phyloP scores from a whole-genome alignment of 30 jellyfish, hydroid and myxozoan species.

The Chrysaora quinquecirrha region DNA sequence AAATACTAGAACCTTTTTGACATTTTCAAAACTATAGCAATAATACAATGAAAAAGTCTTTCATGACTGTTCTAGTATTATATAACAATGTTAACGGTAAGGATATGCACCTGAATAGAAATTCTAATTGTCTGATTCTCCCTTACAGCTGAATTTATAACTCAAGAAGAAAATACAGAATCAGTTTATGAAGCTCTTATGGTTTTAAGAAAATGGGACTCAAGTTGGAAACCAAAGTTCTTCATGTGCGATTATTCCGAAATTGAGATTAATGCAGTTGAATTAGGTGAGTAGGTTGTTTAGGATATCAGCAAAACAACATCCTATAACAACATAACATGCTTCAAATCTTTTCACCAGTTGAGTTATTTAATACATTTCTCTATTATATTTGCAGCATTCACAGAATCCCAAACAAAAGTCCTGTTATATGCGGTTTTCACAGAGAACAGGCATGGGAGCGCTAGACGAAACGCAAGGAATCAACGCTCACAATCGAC shows the following conservation, averaged over 20 bases:
- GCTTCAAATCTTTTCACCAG: not conserved
- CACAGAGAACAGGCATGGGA: conserved; percentile 59
- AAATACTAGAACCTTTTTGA: not conserved
- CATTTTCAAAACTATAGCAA: conserved; percentile 30
- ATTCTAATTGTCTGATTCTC: not conserved
- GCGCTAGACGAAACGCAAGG: conserved; percentile 42
- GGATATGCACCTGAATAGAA: not conserved
- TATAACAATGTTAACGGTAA: too few species aligned
- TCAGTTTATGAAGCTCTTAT: conserved; percentile 27
- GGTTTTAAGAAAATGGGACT: conserved; percentile 17
- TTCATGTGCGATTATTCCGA: not conserved
- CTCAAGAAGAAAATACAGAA: conserved; percentile 48
- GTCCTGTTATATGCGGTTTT: conserved; percentile 32
- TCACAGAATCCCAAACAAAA: conserved; percentile 1
- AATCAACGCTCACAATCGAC: not conserved
- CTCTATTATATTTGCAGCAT: conserved; percentile 7
- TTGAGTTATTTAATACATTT: not conserved
- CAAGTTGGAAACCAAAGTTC: not conserved
- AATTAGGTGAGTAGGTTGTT: not conserved
- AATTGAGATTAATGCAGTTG: not conserved
- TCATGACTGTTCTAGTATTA: too few species aligned
- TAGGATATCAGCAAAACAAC: not conserved
- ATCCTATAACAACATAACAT: not conserved
- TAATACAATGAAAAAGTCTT: conserved; percentile 16
- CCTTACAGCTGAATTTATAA: conserved; percentile 37